Base-by-base conservation (phyloP, 2,797 vertebrate species). In the Lagorchestes hirsutus region DNA sequence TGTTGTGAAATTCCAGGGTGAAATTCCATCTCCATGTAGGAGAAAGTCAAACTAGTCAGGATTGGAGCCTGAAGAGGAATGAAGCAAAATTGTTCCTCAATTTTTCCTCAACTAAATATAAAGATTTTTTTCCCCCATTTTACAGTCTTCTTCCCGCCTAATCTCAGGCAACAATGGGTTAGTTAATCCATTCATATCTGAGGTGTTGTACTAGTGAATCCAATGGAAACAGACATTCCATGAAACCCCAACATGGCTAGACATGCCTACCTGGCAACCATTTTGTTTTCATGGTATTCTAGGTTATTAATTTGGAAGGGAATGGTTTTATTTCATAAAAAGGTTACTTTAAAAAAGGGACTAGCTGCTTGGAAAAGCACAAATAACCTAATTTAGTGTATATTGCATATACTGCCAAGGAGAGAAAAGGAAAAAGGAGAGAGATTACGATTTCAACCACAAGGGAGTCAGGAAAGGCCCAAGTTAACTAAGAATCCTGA, bases 271-370 rank as follows among this genome's bases (percentile, higher is more conserved):
- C 67, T 24, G 0, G 87, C 55, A 56, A 82, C 40, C 55, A 90
- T 87, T 40, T 96, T 92, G 50, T 34, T 62, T 18, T 90, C 50
- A 90, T 93, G 67, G 40, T 14, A 91, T 58, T 92, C 56, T 93
- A 93, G 74, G 55, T 87, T 97, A 91, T 13, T 82, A 54, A n/a
- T 55, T 40, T 92, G 46, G 90, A 95, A 94, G n/a, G 9, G 52
- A 91, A 82, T 92, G 90, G 22, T 34, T 97, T 62, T 31, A 2
- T 91, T 28, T 94, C 54, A 93, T 56, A 59, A 93, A 16, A 14
- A 93, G 90, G n/a, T 57, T 56, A 95, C 91, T 92, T 91, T 90
- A 91, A 56, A 93, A 94, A 74, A 92, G 96, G 40, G 55, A 31
- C 16, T 54, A 97, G 5, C 16, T 31, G 67, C 58, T 67, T 74